These are phyloP conservation scores for Fratercula arctica DNA, from an alignment of 2,797 vertebrate species.

Conservation along the genomic window DNA sequence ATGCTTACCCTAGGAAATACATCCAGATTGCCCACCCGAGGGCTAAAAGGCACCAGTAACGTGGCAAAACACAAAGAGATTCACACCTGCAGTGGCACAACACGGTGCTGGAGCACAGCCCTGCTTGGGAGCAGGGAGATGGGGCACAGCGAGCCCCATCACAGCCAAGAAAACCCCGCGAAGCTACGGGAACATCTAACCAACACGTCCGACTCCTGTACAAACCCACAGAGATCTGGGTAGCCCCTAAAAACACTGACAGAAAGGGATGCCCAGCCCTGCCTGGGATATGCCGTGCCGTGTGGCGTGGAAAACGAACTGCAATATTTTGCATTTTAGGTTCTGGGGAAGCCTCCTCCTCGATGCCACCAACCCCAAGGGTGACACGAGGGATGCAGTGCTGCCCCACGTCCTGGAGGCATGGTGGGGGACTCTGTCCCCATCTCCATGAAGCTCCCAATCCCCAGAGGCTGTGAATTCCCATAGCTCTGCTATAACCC, in stretches of 20 bases:
- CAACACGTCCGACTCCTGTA: background rate
- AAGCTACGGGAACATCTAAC: background rate
- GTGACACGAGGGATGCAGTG: rapidly evolving
- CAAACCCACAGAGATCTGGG: background rate
- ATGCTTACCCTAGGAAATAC: background rate
- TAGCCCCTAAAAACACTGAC: background rate
- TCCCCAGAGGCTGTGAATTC: background rate
- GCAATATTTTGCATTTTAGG: background rate
- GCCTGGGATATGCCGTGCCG: background rate
- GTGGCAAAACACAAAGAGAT: background rate
- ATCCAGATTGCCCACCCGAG: background rate
- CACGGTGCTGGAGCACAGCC: background rate
- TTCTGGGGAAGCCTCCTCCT: background rate
- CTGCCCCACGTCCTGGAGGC: background rate
- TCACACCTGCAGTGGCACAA: background rate
- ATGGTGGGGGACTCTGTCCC: background rate
- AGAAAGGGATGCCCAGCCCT: background rate
- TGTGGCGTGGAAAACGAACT: background rate
- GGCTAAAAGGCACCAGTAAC: background rate
- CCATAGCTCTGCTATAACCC: background rate
- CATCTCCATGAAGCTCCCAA: background rate
- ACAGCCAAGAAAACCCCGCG: rapidly evolving
- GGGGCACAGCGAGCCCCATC: background rate
- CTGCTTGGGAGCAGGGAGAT: background rate
- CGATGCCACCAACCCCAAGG: background rate